phyloP scores from a whole-genome alignment of 2,888 invertebrate genomes.

The Smittia sp. region DNA sequence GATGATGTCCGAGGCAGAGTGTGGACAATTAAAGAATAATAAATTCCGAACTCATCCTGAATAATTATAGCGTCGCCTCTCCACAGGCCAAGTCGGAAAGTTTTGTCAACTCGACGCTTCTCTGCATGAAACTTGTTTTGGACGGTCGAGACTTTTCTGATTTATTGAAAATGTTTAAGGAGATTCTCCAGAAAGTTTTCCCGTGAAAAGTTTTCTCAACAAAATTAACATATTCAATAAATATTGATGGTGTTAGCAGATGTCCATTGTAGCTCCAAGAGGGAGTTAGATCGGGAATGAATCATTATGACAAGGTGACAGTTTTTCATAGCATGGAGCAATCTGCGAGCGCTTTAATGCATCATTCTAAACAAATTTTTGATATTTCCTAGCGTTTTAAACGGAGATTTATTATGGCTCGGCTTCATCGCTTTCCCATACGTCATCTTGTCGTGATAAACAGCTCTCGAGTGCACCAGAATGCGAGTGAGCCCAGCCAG shows the following conservation, averaged over 20 bases:
- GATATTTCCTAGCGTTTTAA: constrained; percentile 2
- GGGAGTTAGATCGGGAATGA: constrained; percentile 3
- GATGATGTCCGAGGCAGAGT: constrained; percentile 6
- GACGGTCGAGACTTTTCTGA: background rate
- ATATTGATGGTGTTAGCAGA: constrained; percentile 41
- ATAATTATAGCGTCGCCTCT: background rate
- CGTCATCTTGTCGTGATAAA: constrained; percentile 28
- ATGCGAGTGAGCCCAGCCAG: background rate
- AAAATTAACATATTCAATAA: constrained; percentile 39
- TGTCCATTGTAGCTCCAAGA: constrained; percentile 32
- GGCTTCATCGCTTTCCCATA: background rate
- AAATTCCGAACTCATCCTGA: background rate
- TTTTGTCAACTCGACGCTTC: too few relatives aligned
- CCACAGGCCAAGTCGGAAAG: background rate
- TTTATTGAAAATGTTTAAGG: constrained; percentile 33
- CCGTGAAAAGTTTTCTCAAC: constrained; percentile 19
- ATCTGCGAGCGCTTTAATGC: constrained; percentile 20
- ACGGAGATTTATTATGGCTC: constrained; percentile 35
- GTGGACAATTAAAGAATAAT: constrained; percentile 25
- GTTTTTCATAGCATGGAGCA: background rate
- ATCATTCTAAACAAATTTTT: constrained; percentile 30
- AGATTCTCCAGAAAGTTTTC: background rate
- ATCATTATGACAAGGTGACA: constrained; percentile 38
- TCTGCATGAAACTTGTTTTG: too few relatives aligned
- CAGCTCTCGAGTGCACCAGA: constrained; percentile 14